Conservation (phyloP, 2,797 vertebrate species). For the Sebastiscus tertius region DNA sequence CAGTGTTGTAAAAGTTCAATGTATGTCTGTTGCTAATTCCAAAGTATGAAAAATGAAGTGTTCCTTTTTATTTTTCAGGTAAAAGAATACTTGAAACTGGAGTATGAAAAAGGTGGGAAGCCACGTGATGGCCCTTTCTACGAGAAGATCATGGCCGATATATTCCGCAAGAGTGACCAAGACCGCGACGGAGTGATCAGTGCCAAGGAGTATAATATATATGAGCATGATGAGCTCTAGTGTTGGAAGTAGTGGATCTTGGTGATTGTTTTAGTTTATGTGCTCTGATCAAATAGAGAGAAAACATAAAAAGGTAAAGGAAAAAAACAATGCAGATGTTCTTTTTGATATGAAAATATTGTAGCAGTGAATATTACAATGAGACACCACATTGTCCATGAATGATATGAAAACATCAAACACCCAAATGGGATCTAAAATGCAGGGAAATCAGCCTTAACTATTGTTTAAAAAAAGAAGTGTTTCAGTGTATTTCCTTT, state of each 20-base stretch:
- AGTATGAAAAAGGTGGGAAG: constrained; percentile 88
- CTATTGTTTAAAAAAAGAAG: neutral
- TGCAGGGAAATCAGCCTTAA: neutral
- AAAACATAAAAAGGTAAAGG: neutral
- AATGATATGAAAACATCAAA: neutral
- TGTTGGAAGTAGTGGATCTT: neutral
- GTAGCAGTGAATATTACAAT: neutral
- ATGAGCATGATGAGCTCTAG: constrained; percentile 94
- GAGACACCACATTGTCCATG: neutral
- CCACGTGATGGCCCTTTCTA: constrained; percentile 87
- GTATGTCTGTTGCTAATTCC: neutral
- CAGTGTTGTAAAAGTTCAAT: neutral
- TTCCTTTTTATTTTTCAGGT: constrained; percentile 79
- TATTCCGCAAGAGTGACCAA: constrained; percentile 91
- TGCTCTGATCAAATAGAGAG: neutral
- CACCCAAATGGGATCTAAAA: neutral
- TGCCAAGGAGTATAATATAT: constrained; percentile 93
- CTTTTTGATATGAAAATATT: neutral
- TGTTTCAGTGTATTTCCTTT: neutral
- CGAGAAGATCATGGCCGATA: constrained; percentile 88
- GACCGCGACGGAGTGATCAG: constrained; percentile 91
- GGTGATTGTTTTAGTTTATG: neutral
- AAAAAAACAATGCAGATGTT: neutral
- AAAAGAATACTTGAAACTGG: constrained; percentile 87
- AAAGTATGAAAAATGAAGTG: neutral